Percentiles rank a stretch among this genome's conserved stretches.
Conservation (phyloP, 2,888 invertebrate genomes). For the Brachylomia viminalis region DNA sequence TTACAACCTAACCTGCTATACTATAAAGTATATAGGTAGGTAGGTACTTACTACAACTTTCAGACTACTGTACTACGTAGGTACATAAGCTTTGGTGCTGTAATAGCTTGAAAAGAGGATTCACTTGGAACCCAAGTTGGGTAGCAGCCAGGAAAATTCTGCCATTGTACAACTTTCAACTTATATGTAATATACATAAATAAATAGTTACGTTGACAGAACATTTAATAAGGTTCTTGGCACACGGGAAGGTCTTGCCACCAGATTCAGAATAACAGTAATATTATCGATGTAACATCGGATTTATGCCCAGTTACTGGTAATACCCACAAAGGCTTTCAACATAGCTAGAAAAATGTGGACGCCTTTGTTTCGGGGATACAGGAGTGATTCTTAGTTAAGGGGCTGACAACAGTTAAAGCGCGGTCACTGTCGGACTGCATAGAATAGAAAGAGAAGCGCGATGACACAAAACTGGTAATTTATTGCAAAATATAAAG, state of each 20-base stretch:
- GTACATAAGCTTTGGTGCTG: conserved; percentile 33
- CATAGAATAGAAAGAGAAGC: too few species aligned
- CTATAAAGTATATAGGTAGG: not conserved
- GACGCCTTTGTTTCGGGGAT: not conserved
- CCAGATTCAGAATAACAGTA: not conserved
- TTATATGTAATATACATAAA: conserved; percentile 27
- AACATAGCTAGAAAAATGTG: not conserved
- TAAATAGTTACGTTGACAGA: conserved; percentile 42
- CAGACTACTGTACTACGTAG: not conserved
- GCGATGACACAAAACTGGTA: too few species aligned
- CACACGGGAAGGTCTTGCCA: not conserved
- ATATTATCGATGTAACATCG: not conserved
- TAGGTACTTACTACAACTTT: conserved; percentile 10
- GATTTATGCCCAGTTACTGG: not conserved
- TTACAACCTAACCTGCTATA: not conserved
- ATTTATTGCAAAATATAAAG: too few species aligned
- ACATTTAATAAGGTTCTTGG: conserved; percentile 42
- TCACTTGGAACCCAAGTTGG: conserved; percentile 55
- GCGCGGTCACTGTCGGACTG: too few species aligned
- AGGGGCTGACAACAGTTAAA: too few species aligned
- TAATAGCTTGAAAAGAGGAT: conserved; percentile 54
- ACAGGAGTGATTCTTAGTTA: not conserved
- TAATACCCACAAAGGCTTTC: not conserved
- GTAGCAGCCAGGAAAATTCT: conserved; percentile 55
- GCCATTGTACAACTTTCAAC: conserved; percentile 47